Conservation (phyloP, 2,113 vertebrate species). For the Chionis minor region DNA sequence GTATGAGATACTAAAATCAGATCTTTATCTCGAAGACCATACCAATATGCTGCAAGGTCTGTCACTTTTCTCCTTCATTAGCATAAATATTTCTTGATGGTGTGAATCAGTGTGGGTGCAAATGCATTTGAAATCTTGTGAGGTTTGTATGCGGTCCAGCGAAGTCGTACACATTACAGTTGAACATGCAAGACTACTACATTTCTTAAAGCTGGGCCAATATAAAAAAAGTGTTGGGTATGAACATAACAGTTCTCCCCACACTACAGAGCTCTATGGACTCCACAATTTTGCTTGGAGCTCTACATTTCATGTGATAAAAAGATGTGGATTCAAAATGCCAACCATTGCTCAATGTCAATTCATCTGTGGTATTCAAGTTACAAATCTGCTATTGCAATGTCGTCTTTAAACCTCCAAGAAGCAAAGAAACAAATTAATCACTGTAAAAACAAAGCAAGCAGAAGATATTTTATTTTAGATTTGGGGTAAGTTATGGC, state of each 20-base stretch:
- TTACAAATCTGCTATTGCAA: not conserved
- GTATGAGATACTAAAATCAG: not conserved
- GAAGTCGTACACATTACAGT: accelerated
- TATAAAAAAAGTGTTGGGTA: not conserved
- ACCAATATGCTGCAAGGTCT: accelerated
- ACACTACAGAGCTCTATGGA: accelerated
- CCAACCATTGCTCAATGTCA: not conserved
- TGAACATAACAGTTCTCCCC: not conserved
- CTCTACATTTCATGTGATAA: not conserved
- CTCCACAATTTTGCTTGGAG: not conserved
- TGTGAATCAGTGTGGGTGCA: not conserved
- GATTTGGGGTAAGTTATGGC: not conserved
- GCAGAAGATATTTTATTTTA: not conserved
- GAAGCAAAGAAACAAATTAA: not conserved
- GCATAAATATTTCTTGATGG: not conserved
- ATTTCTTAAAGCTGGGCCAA: not conserved
- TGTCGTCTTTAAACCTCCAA: not conserved
- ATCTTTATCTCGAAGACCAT: not conserved
- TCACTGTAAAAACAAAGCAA: not conserved
- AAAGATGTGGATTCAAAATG: not conserved
- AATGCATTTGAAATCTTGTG: not conserved
- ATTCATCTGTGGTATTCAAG: not conserved
- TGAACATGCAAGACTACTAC: not conserved
- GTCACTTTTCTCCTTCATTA: not conserved
- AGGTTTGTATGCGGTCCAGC: accelerated